Base-by-base conservation (phyloP, 1,140 invertebrate genomes). In the Idris sp. region DNA sequence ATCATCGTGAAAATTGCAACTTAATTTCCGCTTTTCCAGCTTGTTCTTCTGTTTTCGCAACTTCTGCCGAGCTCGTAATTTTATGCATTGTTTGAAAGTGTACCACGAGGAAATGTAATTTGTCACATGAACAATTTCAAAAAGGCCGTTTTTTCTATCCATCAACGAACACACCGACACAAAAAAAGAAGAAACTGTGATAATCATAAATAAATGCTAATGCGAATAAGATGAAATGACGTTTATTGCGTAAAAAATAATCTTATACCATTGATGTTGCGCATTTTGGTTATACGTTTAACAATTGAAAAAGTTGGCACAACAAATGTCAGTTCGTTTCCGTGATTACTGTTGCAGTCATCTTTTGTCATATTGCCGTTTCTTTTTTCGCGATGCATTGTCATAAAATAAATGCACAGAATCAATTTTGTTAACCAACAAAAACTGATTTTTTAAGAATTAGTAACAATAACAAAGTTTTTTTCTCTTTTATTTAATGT, bases 41-140 rank as follows among this genome's bases (percentile, higher is more conserved):
- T 30, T 30, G 8, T 9, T 30, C 19, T 22, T 30, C 18, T 43
- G 18, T 44, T 65, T 65, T 36, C 11, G 16, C 31, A 6, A 10
- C 4, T 10, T 14, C 13, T 25, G 28, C 54, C 56, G 40, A 22
- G 30, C 33, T 56, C 46, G 15, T 49, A 38, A 59, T 69, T 69
- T 53, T 31, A 61, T 46, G 46, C 65, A 30, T 59, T 69, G 65
- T 46, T 69, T 53, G 11, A 53, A 59, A 49, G 64, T 51, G 26
- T 22, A 8, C 14, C 9, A n/a, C n/a, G 33, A 58, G 56, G 58
- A 56, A 59, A 59, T 69, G 65, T 38, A 69, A 69, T 69, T 69
- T 51, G 31, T 53, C 65, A 59, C 65, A 53, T 69, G 46, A 59
- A 15, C 46, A 43, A 58, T 49, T 56, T 15, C 35, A 67, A 67